Evolutionary conservation across 1,140 invertebrate species (phyloP).

Genomic region (Acromyrmex charruanus): DNA sequence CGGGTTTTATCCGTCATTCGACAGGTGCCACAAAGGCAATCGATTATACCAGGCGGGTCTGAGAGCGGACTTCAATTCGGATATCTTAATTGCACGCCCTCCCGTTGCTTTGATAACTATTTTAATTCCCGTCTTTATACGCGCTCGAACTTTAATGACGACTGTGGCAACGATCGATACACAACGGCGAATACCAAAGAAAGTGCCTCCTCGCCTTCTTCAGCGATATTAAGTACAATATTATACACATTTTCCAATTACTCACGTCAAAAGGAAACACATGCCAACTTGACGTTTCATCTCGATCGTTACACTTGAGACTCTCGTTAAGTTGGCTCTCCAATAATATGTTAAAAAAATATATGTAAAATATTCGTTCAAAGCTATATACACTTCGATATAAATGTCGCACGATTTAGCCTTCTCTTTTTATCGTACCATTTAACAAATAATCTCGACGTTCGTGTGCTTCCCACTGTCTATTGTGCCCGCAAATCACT

Average conservation of each 20-base stretch:
- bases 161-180: background rate
- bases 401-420: background rate
- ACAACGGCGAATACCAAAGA: background rate
- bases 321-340: background rate
- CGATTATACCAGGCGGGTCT: slow-evolving; percentile 33
- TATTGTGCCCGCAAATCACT: slow-evolving; percentile 50
- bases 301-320: background rate
- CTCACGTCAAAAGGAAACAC: background rate
- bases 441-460: slow-evolving; percentile 52
- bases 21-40: slow-evolving; percentile 55
- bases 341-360: background rate
- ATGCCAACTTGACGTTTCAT: background rate
- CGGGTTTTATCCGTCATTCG: slow-evolving; percentile 42
- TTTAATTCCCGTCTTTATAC: slow-evolving; percentile 39
- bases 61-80: slow-evolving; percentile 34
- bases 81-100: slow-evolving; percentile 51
- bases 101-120: slow-evolving; percentile 40
- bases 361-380: slow-evolving; percentile 15
- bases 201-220: background rate
- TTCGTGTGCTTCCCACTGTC: slow-evolving; percentile 8
- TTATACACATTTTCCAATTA: slow-evolving; percentile 15
- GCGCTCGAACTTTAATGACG: slow-evolving; percentile 13
- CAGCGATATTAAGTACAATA: background rate
- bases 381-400: background rate
- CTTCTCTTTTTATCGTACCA: slow-evolving; percentile 27